Evolutionary conservation across 2,797 vertebrate species (phyloP).

Genomic region (Catostomus latipinnis): DNA sequence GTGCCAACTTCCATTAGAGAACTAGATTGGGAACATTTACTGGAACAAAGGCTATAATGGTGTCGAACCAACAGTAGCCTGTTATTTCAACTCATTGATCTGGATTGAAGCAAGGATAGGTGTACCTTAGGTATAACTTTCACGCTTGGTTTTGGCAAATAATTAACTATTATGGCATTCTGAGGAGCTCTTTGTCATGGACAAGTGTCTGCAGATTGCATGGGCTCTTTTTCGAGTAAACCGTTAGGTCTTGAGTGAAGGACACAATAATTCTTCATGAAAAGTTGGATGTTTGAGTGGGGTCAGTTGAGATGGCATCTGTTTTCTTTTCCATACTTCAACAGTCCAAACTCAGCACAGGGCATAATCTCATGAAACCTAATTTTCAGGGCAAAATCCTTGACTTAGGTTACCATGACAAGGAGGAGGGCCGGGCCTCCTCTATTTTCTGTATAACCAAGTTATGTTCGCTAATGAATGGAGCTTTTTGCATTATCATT

Average conservation of each 20-base stretch:
- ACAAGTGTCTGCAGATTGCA: slow-evolving; percentile 31
- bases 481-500: too few species aligned
- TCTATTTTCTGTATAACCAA: too few species aligned
- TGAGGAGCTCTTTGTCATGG: slow-evolving; percentile 16
- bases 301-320: slow-evolving; percentile 8
- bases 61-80: neutral
- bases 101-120: slow-evolving; percentile 6
- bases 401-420: neutral
- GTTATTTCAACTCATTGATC: slow-evolving; percentile 36
- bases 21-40: slow-evolving; percentile 14
- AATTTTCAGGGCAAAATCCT: neutral
- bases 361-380: neutral
- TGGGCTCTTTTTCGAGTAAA: neutral
- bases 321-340: neutral
- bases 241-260: slow-evolving; percentile 12
- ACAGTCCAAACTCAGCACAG: neutral
- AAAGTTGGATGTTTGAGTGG: slow-evolving; percentile 16
- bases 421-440: too few species aligned
- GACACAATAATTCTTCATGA: slow-evolving; percentile 16
- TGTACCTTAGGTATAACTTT: slow-evolving; percentile 18
- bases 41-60: slow-evolving; percentile 35
- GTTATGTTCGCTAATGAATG: too few species aligned
- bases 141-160: neutral
- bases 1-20: too few species aligned
- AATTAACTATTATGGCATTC: slow-evolving; percentile 11